Evolutionary conservation across 2,113 vertebrate species (phyloP).

Genomic region (Bos javanicus): DNA sequence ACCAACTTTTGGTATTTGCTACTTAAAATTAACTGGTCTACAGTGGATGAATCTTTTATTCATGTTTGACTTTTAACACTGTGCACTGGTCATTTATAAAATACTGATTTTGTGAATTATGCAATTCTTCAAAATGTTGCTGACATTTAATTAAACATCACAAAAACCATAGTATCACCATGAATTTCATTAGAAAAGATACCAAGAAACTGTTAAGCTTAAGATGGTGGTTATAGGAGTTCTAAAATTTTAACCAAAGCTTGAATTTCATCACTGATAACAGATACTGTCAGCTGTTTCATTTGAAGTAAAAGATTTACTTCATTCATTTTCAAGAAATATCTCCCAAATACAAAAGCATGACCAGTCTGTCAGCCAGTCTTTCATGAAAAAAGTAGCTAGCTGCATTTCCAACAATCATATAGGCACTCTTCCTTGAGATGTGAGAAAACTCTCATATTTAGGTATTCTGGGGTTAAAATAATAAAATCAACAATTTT

Average conservation of each 20-base stretch:
- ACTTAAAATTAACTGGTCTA: background rate
- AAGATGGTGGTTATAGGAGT: background rate
- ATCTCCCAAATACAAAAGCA: background rate
- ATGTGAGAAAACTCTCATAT: background rate
- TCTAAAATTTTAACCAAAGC: background rate
- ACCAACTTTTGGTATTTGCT: background rate
- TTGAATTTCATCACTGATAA: background rate
- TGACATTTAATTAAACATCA: background rate
- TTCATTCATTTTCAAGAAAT: constrained; percentile 1
- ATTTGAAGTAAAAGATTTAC: background rate
- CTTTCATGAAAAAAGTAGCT: background rate
- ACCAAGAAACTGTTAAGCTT: background rate
- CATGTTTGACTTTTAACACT: background rate
- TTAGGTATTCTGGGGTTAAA: background rate
- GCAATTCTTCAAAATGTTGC: background rate
- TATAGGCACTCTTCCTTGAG: background rate
- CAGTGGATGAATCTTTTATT: background rate
- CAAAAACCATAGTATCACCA: background rate
- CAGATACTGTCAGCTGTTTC: background rate
- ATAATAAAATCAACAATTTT: background rate
- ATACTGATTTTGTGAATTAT: background rate
- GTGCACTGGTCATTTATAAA: background rate
- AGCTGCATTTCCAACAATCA: background rate
- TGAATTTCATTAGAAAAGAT: background rate
- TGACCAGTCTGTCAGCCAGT: background rate